phyloP scores from a whole-genome alignment of 2,113 vertebrate species.

The Myodes glareolus region DNA sequence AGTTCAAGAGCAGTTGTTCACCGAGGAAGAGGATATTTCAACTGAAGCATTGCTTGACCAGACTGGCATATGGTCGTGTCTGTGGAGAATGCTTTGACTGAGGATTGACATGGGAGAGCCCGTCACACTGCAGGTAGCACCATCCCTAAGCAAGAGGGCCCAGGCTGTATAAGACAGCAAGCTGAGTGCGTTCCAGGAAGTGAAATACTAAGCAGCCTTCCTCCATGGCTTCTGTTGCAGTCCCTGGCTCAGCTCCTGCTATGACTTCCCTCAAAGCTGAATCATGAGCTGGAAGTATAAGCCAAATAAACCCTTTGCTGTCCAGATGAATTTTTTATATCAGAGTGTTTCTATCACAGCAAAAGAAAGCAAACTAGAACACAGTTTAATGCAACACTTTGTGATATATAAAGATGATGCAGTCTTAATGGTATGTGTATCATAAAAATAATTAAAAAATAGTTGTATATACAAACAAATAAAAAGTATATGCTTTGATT shows the following conservation, averaged over 20 bases:
- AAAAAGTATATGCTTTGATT: neutral
- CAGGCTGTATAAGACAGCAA: neutral
- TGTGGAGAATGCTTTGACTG: no score
- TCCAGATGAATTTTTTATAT: neutral
- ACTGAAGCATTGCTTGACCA: neutral
- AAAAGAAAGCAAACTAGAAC: neutral
- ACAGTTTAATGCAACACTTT: neutral
- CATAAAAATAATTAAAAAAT: neutral
- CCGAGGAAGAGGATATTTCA: neutral
- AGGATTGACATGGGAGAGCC: neutral
- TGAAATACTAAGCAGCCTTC: neutral
- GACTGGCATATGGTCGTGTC: neutral
- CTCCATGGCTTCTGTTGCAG: neutral
- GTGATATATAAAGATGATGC: neutral
- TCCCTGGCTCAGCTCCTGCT: neutral
- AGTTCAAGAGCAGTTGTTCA: neutral
- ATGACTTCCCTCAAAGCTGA: neutral
- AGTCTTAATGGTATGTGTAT: neutral
- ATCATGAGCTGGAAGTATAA: neutral
- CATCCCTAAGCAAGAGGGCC: neutral
- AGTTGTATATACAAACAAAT: neutral
- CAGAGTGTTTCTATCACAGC: neutral
- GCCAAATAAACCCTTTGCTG: neutral
- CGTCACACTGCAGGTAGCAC: neutral
- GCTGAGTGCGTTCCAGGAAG: neutral